phyloP scores from a whole-genome alignment of 2,888 invertebrate species.

The Sturmia bella region DNA sequence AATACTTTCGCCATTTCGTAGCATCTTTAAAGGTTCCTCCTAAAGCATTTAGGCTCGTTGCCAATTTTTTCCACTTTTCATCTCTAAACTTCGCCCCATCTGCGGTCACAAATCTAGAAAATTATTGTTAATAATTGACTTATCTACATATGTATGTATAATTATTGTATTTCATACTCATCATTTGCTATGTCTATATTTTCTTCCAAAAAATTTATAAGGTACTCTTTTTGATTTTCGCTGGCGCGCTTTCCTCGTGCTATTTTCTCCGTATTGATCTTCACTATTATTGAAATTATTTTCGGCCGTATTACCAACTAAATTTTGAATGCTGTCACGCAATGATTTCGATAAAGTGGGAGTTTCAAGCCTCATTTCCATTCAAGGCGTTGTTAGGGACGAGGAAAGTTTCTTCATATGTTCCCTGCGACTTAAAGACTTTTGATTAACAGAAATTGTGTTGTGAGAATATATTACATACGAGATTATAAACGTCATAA shows the following conservation, averaged over 20 bases:
- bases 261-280: not conserved
- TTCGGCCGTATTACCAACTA: not conserved
- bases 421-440: constrained; percentile 3
- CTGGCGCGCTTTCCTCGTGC: not conserved
- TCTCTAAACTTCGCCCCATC: too few relatives aligned
- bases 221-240: not conserved
- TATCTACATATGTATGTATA: too few relatives aligned
- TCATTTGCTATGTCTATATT: not conserved
- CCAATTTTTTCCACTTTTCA: too few relatives aligned
- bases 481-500: not conserved
- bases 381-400: not conserved
- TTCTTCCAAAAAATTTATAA: not conserved
- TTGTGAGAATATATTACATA: not conserved
- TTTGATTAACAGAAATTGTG: not conserved
- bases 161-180: too few relatives aligned
- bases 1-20: too few relatives aligned
- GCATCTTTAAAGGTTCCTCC: too few relatives aligned
- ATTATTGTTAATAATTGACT: too few relatives aligned
- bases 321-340: constrained; percentile 8
- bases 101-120: too few relatives aligned
- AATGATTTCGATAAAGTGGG: constrained; percentile 20
- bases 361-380: constrained; percentile 4
- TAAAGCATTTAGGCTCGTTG: too few relatives aligned
- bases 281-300: too few relatives aligned
- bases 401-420: constrained; percentile 1